Percentiles rank a stretch among this genome's conserved stretches.
These are phyloP conservation scores for Ischnura elegans DNA, from an alignment of 2,888 invertebrate species.

Conservation along the genomic window DNA sequence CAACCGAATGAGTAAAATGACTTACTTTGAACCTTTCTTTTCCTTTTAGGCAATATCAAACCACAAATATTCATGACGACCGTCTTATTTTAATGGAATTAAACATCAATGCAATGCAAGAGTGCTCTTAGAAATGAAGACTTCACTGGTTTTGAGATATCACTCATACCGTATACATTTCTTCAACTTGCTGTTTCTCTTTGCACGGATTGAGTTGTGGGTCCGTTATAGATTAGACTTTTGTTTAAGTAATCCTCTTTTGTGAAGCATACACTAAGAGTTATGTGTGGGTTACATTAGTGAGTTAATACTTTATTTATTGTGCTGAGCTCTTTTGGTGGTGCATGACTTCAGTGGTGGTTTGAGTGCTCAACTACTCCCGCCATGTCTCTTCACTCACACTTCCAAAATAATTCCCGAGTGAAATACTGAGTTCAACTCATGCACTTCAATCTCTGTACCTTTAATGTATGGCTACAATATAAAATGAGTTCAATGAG, in stretches of 20 bases:
- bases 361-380: not conserved
- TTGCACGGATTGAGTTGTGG: conserved; percentile 22
- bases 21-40: not conserved
- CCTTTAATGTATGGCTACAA: too few relatives aligned
- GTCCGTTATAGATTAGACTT: not conserved
- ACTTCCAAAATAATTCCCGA: not conserved
- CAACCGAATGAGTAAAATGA: not conserved
- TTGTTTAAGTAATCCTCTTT: conserved; percentile 22
- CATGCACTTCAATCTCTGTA: too few relatives aligned
- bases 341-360: not conserved
- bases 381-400: not conserved
- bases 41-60: not conserved
- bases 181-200: conserved; percentile 13
- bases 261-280: not conserved
- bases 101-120: not conserved
- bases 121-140: not conserved
- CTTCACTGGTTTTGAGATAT: not conserved
- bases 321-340: not conserved
- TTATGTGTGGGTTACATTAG: conserved; percentile 20
- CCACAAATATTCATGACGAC: not conserved
- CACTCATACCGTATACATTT: not conserved
- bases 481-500: too few relatives aligned
- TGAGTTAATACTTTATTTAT: not conserved
- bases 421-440: not conserved
- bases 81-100: not conserved